Conservation (phyloP, 2,888 invertebrate species). For the Habrosyne pyritoides region DNA sequence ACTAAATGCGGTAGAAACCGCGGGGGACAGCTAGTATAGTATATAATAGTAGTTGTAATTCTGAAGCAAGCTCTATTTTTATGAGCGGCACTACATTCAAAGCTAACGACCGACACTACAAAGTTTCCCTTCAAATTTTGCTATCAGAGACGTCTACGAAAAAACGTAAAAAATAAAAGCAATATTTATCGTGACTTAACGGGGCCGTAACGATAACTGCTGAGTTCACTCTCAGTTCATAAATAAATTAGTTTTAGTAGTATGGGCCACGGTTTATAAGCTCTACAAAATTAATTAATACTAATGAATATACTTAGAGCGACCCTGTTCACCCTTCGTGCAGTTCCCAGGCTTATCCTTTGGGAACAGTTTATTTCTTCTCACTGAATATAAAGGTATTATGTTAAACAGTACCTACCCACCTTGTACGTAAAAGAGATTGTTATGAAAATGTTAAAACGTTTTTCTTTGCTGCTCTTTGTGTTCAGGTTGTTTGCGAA, state of each 20-base stretch:
- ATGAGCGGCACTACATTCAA: neutral
- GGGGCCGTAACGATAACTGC: conserved; percentile 35
- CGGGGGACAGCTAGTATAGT: neutral
- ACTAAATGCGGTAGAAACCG: neutral
- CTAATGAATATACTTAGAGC: conserved; percentile 51
- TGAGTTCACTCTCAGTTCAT: conserved; percentile 40
- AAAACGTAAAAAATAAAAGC: neutral
- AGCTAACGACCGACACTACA: neutral
- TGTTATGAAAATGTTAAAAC: conserved; percentile 31
- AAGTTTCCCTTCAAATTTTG: neutral
- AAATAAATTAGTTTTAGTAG: conserved; percentile 35
- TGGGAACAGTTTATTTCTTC: conserved; percentile 53
- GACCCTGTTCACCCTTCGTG: conserved; percentile 15
- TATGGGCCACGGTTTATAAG: conserved; percentile 35
- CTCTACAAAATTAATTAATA: conserved; percentile 58
- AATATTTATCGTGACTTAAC: conserved; percentile 27
- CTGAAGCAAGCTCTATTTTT: neutral
- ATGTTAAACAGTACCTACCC: conserved; percentile 38
- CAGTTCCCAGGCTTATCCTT: conserved; percentile 37
- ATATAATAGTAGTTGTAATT: neutral
- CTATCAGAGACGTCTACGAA: neutral
- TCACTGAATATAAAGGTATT: conserved; percentile 46
- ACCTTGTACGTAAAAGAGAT: conserved; percentile 26
- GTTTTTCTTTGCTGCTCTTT: conserved; percentile 21
- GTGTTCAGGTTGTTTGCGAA: conserved; percentile 18